Conservation (phyloP, 2,797 vertebrate genomes). For the Leptoclinus maculatus region DNA sequence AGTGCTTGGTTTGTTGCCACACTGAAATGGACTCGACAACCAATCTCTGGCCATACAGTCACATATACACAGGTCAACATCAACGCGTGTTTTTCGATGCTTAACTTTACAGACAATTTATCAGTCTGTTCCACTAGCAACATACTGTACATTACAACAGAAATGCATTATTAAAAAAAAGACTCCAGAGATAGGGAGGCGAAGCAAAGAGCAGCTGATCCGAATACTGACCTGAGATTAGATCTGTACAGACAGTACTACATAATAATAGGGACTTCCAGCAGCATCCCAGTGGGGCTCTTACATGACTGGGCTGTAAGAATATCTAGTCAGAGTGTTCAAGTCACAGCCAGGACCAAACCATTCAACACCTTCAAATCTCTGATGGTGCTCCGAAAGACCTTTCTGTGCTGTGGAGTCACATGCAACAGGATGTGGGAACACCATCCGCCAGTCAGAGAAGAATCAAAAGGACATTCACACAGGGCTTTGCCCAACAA, state of each 20-base stretch:
- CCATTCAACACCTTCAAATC: background rate
- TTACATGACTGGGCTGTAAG: background rate
- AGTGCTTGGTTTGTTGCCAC: background rate
- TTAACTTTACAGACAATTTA: background rate
- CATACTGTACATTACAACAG: background rate
- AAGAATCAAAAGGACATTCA: background rate
- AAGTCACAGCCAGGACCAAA: background rate
- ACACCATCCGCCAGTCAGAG: background rate
- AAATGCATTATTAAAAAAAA: background rate
- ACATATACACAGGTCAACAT: background rate
- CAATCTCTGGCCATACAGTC: background rate
- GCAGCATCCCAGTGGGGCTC: background rate
- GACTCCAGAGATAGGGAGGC: background rate
- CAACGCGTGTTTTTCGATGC: background rate
- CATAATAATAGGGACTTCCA: background rate
- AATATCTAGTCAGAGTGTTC: background rate
- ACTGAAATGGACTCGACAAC: background rate
- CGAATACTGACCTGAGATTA: background rate
- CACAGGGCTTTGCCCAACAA: background rate
- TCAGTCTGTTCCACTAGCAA: background rate
- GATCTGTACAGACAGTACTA: background rate
- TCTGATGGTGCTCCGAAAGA: background rate
- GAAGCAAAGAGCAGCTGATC: background rate
- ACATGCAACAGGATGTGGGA: background rate
- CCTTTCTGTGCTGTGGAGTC: background rate